A percentile compares a stretch with the other conserved stretches of the same genome.
These are phyloP conservation scores for Ailurus styani DNA, from an alignment of 2,113 vertebrate species.

Conservation along the genomic window DNA sequence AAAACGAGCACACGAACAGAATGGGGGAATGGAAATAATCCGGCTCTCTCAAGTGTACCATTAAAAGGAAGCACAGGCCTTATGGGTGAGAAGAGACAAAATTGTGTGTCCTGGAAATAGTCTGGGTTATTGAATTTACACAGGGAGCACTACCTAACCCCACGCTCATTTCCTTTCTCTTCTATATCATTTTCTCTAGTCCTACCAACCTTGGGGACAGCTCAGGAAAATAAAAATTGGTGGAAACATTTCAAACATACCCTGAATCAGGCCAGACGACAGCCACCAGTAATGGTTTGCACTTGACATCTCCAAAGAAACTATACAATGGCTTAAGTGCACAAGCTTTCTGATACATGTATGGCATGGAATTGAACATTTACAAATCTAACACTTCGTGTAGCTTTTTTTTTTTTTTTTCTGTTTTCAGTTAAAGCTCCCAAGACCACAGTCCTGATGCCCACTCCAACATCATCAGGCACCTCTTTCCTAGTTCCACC, in stretches of 20 bases:
- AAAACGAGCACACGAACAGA: constrained; percentile 40
- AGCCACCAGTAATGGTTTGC: background rate
- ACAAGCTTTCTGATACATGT: background rate
- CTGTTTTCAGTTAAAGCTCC: constrained; percentile 9
- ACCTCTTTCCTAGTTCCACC: background rate
- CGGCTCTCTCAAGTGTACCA: background rate
- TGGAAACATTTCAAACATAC: background rate
- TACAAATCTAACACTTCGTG: background rate
- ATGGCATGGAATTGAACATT: background rate
- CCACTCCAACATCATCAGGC: constrained; percentile 17
- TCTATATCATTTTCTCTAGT: background rate
- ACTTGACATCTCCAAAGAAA: constrained; percentile 11
- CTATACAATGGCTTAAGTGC: background rate
- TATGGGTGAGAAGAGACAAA: background rate
- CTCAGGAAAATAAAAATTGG: background rate
- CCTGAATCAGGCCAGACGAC: background rate
- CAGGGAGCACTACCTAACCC: background rate
- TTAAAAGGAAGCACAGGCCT: background rate
- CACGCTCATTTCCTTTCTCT: background rate
- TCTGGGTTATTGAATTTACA: constrained; percentile 8
- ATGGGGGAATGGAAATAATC: background rate
- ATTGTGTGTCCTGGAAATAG: background rate
- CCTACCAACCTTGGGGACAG: background rate
- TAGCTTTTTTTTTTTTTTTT: background rate
- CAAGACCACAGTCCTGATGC: background rate